These are phyloP conservation scores for Macropus fuliginosus DNA, from an alignment of 2,797 vertebrate species.

Conservation along the genomic window DNA sequence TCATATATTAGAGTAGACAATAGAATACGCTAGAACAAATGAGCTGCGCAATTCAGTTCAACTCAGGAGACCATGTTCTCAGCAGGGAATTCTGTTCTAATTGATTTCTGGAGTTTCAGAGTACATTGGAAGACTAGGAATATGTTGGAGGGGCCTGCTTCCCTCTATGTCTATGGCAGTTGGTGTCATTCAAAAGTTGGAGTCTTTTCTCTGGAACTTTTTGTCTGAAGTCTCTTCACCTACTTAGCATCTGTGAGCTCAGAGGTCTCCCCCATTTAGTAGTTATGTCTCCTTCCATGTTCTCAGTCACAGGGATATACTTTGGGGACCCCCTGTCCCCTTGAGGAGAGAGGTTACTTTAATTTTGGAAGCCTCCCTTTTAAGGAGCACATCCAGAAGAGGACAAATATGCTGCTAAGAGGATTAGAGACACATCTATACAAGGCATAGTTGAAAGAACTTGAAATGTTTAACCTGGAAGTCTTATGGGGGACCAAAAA, in stretches of 20 bases:
- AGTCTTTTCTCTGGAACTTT: background rate
- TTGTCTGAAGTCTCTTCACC: background rate
- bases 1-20: background rate
- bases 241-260: background rate
- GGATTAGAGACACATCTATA: background rate
- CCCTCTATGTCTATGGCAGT: background rate
- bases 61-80: background rate
- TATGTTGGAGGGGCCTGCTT: background rate
- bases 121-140: background rate
- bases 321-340: background rate
- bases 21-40: background rate
- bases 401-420: background rate
- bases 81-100: background rate
- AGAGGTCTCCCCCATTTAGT: background rate
- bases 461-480: background rate
- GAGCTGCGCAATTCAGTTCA: background rate
- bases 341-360: background rate
- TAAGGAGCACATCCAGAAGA: background rate
- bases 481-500: background rate
- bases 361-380: background rate
- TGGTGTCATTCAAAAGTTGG: background rate
- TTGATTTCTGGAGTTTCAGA: background rate
- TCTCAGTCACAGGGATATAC: background rate
- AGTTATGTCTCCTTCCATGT: background rate
- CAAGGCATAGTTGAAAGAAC: background rate